Base-by-base conservation (phyloP, 2,797 vertebrate species). In the Myiotriccus ornatus region DNA sequence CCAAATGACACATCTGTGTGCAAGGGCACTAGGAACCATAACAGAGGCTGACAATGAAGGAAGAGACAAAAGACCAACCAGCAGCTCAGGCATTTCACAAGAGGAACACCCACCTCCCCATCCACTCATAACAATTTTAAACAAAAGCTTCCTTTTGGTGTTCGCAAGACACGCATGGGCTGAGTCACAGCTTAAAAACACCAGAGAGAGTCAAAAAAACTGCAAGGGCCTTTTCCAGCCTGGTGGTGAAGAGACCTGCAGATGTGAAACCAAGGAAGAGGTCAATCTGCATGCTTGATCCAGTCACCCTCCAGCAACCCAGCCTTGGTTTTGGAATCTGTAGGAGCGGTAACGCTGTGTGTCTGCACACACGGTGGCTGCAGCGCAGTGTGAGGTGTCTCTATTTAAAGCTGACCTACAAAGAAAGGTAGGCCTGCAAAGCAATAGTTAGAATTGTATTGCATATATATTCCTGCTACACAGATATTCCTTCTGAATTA, bases 91-190 rank as follows among this genome's bases (percentile, higher is more conserved):
- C 16, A 18, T 12, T 50, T 70, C n/a, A 30, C 3, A 5, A 39
- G 56, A 88, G 43, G 37, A 81, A 78, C 22, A 60, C 28, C 6
- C 35, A n/a, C 5, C 21, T 32, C 32, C 41, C 44, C 34, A 47
- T 41, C 30, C 37, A 41, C 67, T 37, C n/a, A 23, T 30, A 77
- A 43, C 24, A 60, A 32, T 18, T 59, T 53, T 3, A 39, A 77
- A 63, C 44, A 46, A 39, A 44, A 25, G 32, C 46, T 74, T 32
- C 28, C 12, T 37, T 75, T 10, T 13, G 59, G 25, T 41, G 25
- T 65, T 81, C 2, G 0, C 30, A 16, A 43, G 59, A n/a, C 15
- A 9, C 0, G 1, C 34, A 14, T 0, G 0, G 52, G 44, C 79
- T 68, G 39, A 39, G 44, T 30, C 49, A 23, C 5, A 3, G 64